These are phyloP conservation scores for Ciconia stormi DNA, from an alignment of 2,113 vertebrate genomes.

Conservation along the genomic window DNA sequence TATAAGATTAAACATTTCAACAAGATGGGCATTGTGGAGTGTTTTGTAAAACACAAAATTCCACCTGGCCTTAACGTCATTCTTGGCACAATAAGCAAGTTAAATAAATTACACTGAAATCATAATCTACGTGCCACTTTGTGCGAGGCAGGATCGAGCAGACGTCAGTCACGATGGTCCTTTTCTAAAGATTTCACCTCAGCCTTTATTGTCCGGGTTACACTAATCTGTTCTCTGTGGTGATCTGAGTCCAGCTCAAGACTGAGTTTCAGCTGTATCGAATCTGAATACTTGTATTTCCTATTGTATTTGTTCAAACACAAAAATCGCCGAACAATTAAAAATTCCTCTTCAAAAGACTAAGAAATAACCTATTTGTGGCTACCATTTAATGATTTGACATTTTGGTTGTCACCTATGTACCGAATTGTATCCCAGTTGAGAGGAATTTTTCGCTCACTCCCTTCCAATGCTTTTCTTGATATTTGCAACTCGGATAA, in stretches of 20 bases:
- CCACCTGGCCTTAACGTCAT: not conserved
- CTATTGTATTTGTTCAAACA: not conserved
- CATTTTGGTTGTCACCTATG: not conserved
- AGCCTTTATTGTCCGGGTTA: not conserved
- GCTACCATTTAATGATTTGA: not conserved
- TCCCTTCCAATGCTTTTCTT: not conserved
- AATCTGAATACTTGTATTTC: not conserved
- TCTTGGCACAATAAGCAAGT: not conserved
- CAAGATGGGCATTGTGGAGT: too few species aligned
- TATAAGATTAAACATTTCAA: not conserved
- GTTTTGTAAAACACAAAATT: not conserved
- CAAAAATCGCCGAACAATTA: too few species aligned
- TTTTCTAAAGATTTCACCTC: not conserved
- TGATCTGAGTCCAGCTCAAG: not conserved
- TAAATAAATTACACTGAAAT: not conserved
- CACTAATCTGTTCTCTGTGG: not conserved
- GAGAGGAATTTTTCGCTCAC: not conserved
- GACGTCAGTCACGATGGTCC: fast-evolving
- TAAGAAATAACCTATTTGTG: not conserved
- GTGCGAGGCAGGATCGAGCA: not conserved
- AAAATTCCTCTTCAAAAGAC: not conserved
- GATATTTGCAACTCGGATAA: not conserved
- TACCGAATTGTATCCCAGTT: not conserved
- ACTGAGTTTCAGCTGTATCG: not conserved
- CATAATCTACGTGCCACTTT: fast-evolving